Base-by-base conservation (phyloP, 2,113 vertebrate genomes). In the Neomonachus schauinslandi region DNA sequence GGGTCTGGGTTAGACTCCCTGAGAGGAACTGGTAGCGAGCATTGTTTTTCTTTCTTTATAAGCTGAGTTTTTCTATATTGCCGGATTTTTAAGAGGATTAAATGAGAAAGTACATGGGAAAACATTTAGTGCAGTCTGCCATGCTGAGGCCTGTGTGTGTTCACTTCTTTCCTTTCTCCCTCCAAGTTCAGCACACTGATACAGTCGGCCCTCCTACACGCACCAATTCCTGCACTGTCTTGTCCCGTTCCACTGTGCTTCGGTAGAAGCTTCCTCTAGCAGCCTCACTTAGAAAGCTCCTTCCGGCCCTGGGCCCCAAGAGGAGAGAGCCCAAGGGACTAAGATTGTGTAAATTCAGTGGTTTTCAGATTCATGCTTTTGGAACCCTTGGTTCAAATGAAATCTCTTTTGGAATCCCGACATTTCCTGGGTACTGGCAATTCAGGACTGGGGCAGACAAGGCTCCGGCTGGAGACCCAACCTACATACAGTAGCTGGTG, bases 331-430 rank as follows among this genome's bases (percentile, higher is more conserved):
- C n/a, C 22, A 51, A 74, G 74, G 33, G 36, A 92, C 61, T 65
- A 51, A n/a, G 53, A 65, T 9, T 46, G 18, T 46, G 1, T 61
- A 19, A 72, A 19, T 59, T 19, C 19, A 49, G 14, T 84, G 46
- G 24, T 39, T 88, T 97, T 90, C 69, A 74, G 59, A 49, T 49
- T 36, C 36, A 16, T 33, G 22, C 49, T 81, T 82, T 74, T 36
- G 39, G 59, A 84, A 80, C 31, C 42, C 26, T 72, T 72, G 65
- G 85, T 92, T 94, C 53, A 92, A 42, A n/a, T 79, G 57, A 85
- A 88, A 67, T 89, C 31, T 49, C 46, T 91, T 72, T 69, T 71
- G 33, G 67, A 80, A 85, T 31, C 16, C 9, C n/a, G 36, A 83
- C 21, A 49, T 55, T 59, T 59, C 39, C n/a, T 31, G 2, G 19